Base-by-base conservation (phyloP, 2,888 invertebrate species). In the Strigamia crassipes region DNA sequence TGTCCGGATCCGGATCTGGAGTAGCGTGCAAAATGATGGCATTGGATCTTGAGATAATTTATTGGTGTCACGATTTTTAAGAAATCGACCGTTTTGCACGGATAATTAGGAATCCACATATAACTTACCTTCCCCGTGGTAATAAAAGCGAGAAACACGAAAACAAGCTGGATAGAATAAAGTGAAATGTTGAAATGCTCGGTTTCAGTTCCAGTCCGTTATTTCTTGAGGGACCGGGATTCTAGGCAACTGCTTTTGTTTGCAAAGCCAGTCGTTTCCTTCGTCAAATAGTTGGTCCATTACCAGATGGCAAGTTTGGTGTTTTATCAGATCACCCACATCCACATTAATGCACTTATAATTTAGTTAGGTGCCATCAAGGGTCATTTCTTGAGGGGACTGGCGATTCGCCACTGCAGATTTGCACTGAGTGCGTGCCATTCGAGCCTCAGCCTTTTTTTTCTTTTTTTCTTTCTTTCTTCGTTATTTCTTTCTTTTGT, bases 331-430 rank as follows among this genome's bases (percentile, higher is more conserved):
- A 73, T 4, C 31, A 12, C 31, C 23, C 73, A 73, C 73, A 73
- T 5, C 23, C 73, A 73, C 73, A 73, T 27, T 73, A 73, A 73
- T 73, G 73, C 73, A 73, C 73, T 73, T 73, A 27, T 73, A 73
- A 73, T 73, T 73, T 73, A 73, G 73, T 73, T 73, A 73, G 73
- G 27, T 73, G 73, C 73, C 73, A 73, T 73, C 31, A 73, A 31
- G 73, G 73, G 73, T 73, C 73, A 27, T 73, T 73, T 31, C 73
- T 31, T 5, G 31, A 56, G n/a, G n/a, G 56, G 21, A 56, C 56
- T 31, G 27, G 27, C 73, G 31, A 73, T 31, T 73, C 73, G 13
- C 73, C 73, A 31, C 73, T 73, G 23, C 73, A 73, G 13, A 73
- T 73, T 23, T 73, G 73, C 73, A 73, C 27, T 31, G 73, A 27